Conservation (phyloP, 2,888 invertebrate genomes). For the Diplazon laetatorius region DNA sequence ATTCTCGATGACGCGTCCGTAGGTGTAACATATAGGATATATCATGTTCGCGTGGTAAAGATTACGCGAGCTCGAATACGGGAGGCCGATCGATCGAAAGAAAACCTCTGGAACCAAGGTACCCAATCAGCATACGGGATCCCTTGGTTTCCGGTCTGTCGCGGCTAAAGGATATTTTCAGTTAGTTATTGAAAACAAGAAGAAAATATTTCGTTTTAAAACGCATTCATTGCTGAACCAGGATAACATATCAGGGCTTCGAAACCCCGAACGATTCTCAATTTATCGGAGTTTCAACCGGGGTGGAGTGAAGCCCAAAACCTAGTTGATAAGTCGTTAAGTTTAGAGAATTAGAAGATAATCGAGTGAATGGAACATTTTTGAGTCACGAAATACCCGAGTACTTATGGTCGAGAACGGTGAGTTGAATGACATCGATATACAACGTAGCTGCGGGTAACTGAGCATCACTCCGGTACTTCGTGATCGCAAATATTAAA, state of each 20-base stretch:
- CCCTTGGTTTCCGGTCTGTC: constrained; percentile 60
- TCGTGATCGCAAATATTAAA: constrained; percentile 60
- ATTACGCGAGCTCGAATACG: constrained; percentile 33
- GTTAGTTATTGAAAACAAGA: constrained; percentile 55
- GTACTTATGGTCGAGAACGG: constrained; percentile 3
- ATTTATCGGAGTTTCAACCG: constrained; percentile 61
- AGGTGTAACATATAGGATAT: constrained; percentile 41
- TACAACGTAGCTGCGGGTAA: constrained; percentile 23
- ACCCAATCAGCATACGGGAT: constrained; percentile 75
- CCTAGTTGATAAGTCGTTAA: constrained; percentile 75
- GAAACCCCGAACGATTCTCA: constrained; percentile 64
- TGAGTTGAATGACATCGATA: constrained; percentile 22
- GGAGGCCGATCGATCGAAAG: constrained; percentile 50
- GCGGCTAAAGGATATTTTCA: constrained; percentile 55
- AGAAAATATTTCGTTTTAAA: constrained; percentile 65
- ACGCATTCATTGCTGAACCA: constrained; percentile 79
- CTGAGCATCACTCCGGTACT: constrained; percentile 43
- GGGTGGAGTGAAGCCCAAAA: constrained; percentile 67
- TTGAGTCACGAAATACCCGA: constrained; percentile 49
- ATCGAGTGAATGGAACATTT: constrained; percentile 52
- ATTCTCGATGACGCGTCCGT: constrained; percentile 40
- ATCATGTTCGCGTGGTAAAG: constrained; percentile 31
- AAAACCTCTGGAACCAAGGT: constrained; percentile 55
- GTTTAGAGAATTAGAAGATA: constrained; percentile 70
- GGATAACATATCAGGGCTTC: constrained; percentile 81